phyloP scores from a whole-genome alignment of 2,888 invertebrate species.

The Erpobdella octoculata region DNA sequence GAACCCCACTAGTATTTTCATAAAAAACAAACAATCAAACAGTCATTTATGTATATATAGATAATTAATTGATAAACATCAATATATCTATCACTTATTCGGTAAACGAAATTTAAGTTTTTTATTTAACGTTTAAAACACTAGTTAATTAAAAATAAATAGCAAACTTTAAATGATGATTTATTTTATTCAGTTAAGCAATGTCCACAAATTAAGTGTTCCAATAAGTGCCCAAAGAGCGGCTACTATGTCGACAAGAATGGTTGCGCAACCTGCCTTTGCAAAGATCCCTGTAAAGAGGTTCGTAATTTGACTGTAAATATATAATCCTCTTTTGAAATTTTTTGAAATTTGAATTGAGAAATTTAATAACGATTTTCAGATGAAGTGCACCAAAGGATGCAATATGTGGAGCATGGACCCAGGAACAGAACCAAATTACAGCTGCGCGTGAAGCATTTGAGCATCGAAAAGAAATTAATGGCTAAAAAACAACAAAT shows the following conservation, averaged over 20 bases:
- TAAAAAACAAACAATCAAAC: too few species aligned
- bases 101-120: too few species aligned
- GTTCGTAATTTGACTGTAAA: neutral
- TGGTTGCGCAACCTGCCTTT: neutral
- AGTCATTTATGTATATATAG: too few species aligned
- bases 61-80: too few species aligned
- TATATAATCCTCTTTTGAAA: neutral
- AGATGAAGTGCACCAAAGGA: neutral
- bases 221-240: neutral
- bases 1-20: too few species aligned
- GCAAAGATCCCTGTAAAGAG: neutral
- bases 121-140: too few species aligned
- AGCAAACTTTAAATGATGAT: too few species aligned
- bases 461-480: neutral
- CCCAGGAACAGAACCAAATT: slow-evolving; percentile 8
- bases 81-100: too few species aligned
- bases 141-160: too few species aligned
- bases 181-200: neutral
- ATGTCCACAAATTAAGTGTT: neutral
- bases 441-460: neutral
- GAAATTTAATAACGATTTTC: neutral
- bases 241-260: neutral
- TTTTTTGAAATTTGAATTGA: neutral
- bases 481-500: too few species aligned
- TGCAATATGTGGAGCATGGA: neutral